Evolutionary conservation across 2,113 vertebrate genomes (phyloP).

Genomic region (Nanorana parkeri): DNA sequence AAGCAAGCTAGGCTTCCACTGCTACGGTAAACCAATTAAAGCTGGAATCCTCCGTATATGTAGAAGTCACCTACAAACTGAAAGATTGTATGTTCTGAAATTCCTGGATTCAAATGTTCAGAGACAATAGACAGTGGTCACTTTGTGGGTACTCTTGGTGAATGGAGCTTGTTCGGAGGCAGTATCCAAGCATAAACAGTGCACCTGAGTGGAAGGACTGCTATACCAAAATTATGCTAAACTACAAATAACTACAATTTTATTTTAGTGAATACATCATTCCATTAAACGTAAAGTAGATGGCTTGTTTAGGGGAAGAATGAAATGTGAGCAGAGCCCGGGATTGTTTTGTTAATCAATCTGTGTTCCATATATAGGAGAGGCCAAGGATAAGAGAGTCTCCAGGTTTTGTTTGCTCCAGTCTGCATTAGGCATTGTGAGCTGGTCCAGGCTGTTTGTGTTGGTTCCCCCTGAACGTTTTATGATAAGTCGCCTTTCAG

Average conservation of each 20-base stretch:
- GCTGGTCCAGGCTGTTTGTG: slow-evolving; percentile 30
- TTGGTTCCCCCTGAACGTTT: slow-evolving; percentile 29
- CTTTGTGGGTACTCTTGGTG: no score
- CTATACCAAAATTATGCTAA: no score
- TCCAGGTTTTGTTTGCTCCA: slow-evolving; percentile 33
- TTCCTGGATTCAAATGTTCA: no score
- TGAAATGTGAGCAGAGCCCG: not conserved
- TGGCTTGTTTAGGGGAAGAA: not conserved
- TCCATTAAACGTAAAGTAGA: not conserved
- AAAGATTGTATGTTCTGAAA: not conserved
- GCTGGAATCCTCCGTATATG: not conserved
- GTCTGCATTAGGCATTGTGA: slow-evolving; percentile 28
- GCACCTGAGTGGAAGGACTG: no score
- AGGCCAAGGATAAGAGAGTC: slow-evolving; percentile 48
- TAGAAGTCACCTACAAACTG: not conserved
- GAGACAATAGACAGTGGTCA: no score
- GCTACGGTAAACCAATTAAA: slow-evolving; percentile 14
- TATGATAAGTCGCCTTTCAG: slow-evolving; percentile 28
- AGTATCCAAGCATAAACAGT: no score
- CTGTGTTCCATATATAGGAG: not conserved
- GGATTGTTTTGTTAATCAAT: slow-evolving; percentile 25
- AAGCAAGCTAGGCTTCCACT: not conserved
- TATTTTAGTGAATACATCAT: no score
- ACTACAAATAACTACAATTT: no score
- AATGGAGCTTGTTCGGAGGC: no score